phyloP scores from a whole-genome alignment of 2,797 vertebrate genomes.

The Passerculus sandwichensis region DNA sequence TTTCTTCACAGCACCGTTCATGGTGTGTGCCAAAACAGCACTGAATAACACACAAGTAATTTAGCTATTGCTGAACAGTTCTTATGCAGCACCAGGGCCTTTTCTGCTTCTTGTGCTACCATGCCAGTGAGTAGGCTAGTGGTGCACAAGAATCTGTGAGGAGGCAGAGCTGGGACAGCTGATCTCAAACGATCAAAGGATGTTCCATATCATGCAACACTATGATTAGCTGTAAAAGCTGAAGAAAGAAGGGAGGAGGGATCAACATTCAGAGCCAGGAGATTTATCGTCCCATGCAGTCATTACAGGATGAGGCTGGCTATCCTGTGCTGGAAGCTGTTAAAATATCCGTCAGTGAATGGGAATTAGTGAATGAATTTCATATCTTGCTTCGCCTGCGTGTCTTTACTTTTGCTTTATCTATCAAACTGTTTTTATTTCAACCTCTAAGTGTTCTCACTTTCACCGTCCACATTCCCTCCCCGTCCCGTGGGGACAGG shows the following conservation, averaged over 20 bases:
- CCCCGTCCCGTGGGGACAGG: no score
- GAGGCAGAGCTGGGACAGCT: background rate
- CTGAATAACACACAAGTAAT: background rate
- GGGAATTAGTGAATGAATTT: background rate
- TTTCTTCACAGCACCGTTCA: background rate
- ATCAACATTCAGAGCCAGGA: accelerated
- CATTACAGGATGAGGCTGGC: background rate
- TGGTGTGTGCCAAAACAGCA: accelerated
- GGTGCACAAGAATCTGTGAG: background rate
- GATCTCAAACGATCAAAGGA: background rate
- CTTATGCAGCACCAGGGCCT: background rate
- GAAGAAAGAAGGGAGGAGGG: background rate
- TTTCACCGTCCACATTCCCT: background rate
- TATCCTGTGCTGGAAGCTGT: background rate
- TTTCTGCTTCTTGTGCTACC: background rate
- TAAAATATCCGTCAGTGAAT: background rate
- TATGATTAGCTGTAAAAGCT: background rate
- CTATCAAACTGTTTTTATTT: background rate
- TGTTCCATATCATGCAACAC: background rate
- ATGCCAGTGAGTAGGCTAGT: background rate
- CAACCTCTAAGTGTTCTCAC: background rate
- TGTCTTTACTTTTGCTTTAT: background rate
- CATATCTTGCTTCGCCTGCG: background rate
- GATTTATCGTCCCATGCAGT: background rate
- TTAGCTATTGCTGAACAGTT: background rate